Evolutionary conservation across 2,888 invertebrate genomes (phyloP), one percentile per base, ranked within the genome.

Genomic region (Andrena bucephala): DNA sequence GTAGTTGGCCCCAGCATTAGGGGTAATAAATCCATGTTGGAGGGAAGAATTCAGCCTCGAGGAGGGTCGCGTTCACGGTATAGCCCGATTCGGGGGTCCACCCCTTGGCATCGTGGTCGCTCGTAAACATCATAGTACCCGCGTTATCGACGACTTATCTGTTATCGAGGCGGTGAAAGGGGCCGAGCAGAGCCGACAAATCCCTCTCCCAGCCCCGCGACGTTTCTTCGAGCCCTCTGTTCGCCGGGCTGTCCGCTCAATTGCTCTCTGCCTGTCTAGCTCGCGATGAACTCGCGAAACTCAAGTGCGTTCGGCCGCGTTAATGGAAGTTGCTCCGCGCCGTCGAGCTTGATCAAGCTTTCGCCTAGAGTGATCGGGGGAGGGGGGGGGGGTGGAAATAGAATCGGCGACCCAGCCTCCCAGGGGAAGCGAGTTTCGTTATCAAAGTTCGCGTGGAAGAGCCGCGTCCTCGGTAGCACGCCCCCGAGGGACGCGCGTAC

Each of bases 61-160:
- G 33, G 2, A 8, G 69, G 66, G 48, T 5, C 66, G 16, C 29
- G 50, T 42, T 20, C 27, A 36, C 20, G 6, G 48, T 27, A 36
- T 62, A 60, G 50, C 60, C 5, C 66, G 52, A 60, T 71, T 63
- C 50, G 33, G 31, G 4, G 8, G 1, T 71, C 31, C 36, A 16
- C 31, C 67, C 52, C 20, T 29, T 13, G 6, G 10, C 29, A 31
- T n/a, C 33, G 24, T n/a, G 59, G 24, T 24, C 10, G 16, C 13
- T 62, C 62, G 62, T 75, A 78, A 78, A 78, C 77, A 65, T 72
- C 48, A 24, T 27, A 42, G 42, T 27, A 50, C 27, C 16, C 36
- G 54, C 63, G 68, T 69, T 63, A 71, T 69, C 75, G 31, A 6
- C 10, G 33, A 42, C 27, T 52, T 59, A 73, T 77, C 77, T n/a